Conservation (phyloP, 2,113 vertebrate species). For the Dascyllus trimaculatus region DNA sequence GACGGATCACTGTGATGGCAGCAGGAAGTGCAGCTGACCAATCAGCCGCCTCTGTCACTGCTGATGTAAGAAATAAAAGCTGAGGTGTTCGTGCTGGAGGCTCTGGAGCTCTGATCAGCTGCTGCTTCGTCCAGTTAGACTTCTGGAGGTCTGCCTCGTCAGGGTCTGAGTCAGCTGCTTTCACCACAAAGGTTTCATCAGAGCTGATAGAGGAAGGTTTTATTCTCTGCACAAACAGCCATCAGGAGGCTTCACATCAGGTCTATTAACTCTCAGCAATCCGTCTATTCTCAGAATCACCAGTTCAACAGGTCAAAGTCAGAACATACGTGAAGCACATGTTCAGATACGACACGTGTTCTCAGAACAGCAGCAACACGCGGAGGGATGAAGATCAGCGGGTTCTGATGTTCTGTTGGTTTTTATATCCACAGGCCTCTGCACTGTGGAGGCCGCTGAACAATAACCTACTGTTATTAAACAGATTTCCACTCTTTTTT, state of each 20-base stretch:
- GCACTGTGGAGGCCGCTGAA: too few species aligned
- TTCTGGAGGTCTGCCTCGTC: slow-evolving; percentile 20
- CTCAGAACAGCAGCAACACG: not conserved
- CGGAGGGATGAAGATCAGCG: too few species aligned
- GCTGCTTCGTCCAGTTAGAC: too few species aligned
- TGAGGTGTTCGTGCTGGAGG: slow-evolving; percentile 13
- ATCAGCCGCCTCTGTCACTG: slow-evolving; percentile 6
- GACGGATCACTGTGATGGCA: slow-evolving; percentile 38
- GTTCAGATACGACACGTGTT: not conserved
- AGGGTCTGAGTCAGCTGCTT: slow-evolving; percentile 29
- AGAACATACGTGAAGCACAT: not conserved
- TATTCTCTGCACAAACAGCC: not conserved
- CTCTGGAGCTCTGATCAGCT: slow-evolving; percentile 58
- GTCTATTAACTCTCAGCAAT: slow-evolving; percentile 27
- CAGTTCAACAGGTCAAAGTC: slow-evolving; percentile 7
- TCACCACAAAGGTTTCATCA: too few species aligned
- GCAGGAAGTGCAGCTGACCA: too few species aligned
- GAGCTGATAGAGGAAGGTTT: not conserved
- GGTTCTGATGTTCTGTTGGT: too few species aligned
- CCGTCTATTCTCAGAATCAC: slow-evolving; percentile 3
- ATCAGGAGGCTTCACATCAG: slow-evolving; percentile 1
- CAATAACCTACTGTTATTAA: too few species aligned
- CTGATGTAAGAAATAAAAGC: slow-evolving; percentile 2
- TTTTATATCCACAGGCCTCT: too few species aligned
- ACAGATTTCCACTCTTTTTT: too few species aligned